Base-by-base conservation (phyloP, 2,797 vertebrate genomes). In the Acanthiza pusilla region DNA sequence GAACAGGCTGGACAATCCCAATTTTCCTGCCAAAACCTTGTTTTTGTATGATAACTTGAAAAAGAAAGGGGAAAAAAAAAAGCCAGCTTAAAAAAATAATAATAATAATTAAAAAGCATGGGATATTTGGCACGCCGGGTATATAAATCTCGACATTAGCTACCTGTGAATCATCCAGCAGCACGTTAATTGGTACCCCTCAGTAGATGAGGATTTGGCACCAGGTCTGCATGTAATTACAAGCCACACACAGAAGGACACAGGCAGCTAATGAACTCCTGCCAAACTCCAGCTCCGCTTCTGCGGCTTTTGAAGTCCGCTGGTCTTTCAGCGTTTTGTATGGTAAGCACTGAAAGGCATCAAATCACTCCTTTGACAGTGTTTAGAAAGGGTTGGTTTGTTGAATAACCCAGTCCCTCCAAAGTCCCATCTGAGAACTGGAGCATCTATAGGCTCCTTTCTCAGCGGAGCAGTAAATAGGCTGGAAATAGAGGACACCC, bases 221-320 rank as follows among this genome's bases (percentile, higher is more conserved):
- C 91, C 11, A 11, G 88, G 82, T 94, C 97, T 98, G 96, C 96
- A 95, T 97, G 96, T 97, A 97, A 98, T 98, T 98, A 98, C 91
- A 96, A 98, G 96, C 97, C 97, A 97, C 97, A 97, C 96, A 97
- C 96, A 97, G 97, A 97, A 97, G 97, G 96, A 97, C 97, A 96
- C 93, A 97, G 97, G 94, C 97, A 97, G 97, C 96, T 96, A 95
- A 95, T 96, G 94, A 97, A 96, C 96, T 96, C 89, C 95, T 98
- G 97, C 97, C 97, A 98, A 97, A 95, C 90, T 95, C 94, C 79
- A 94, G 95, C 97, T 96, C 94, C 65, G 94, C 97, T 96, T 97
- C 96, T 95, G 96, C 22, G 53, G 88, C 97, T 97, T 98, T 97
- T 97, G 97, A 98, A 98, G 96, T 95, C 77, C 20, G 7, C 89